Evolutionary conservation across 2,888 invertebrate species (phyloP), one percentile per base, ranked within the genome.

Genomic region (Dolichomitus sp.): DNA sequence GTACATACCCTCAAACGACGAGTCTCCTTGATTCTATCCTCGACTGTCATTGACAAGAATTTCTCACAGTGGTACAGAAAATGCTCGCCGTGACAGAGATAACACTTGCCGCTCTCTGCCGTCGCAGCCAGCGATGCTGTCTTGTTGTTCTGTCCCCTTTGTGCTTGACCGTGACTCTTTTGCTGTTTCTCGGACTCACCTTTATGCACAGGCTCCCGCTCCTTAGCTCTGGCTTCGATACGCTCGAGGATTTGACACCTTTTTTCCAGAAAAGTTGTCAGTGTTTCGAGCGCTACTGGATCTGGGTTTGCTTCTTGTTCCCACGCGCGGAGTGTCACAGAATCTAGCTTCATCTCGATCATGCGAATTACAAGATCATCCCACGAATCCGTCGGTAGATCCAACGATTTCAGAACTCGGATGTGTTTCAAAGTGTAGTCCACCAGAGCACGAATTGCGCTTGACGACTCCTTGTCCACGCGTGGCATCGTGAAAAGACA

Each of bases 261-360:
- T 33, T 77, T 69, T 76, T 80, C 30, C 66, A 86, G 72, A 74
- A 85, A 84, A 7, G 75, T 23, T 63, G 66, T 70, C 19, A 85
- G 50, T 5, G 68, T 66, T 3, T 78, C 48, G 48, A 86, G 73
- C 11, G 69, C 79, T 30, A 74, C 61, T 86, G 80, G 50, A 84
- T 82, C 74, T 86, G 69, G 45, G n/a, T 63, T 54, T 19, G 59
- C 77, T 5, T 78, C 52, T 33, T 80, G 65, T 66, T 87, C 83
- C 87, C 86, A 87, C 65, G 80, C 80, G 27, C 76, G 78, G 7
- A 72, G 61, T 9, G 84, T 85, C 61, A 85, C 27, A 85, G 80
- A 54, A 48, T 87, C 86, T 37, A 86, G 68, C 63, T 80, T 85
- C 6, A 52, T 37, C 33, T 78, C 78, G 54, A 84, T 76, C 69